Evolutionary conservation across 1,140 invertebrate genomes (phyloP), one percentile per base, ranked within the genome.

Genomic region (Ceratoteleas bidentatus): DNA sequence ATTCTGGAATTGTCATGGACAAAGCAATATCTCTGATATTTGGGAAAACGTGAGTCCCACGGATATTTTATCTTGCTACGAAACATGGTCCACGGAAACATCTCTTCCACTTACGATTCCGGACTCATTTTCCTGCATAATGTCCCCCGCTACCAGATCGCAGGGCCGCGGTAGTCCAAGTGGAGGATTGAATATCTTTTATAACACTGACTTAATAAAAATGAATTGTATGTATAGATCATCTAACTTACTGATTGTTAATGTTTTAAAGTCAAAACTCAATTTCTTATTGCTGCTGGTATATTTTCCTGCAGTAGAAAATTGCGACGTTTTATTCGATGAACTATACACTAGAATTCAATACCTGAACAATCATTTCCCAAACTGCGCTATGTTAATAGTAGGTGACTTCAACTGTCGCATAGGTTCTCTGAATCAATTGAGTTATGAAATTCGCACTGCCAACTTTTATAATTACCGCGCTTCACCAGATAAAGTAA

Each of bases 351-450:
- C 24, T 24, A 24, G 24, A 24, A 24, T 24, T 24, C 24, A 24
- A 4, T 24, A 24, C 24, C 24, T 24, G 24, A 24, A 24, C 24
- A 24, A 24, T 24, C 4, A 24, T 24, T 24, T 24, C 4, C 24
- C 24, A 24, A 24, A 24, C 1, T 24, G 24, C 24, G 24, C 24
- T 24, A 24, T 24, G 24, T 24, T 24, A 24, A 24, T 24, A 1
- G 24, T 1, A 3, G 58, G 43, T 11, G 43, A 61, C 15, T 61
- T 61, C n/a, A 61, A 47, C n/a, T 61, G 58, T 13, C 11, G 24
- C 2, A 13, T 61, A 0, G 58, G 58, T 0, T 32, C 8, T 0
- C 34, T 61, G 7, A 61, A 47, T 7, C 10, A 45, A 15, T 4
- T 0, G 14, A 50, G 10, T 24, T n/a, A 16, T 1, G 6, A 6